Evolutionary conservation across 2,888 invertebrate genomes (phyloP), one percentile per base, ranked within the genome.

Genomic region (Coecobrya sp.): DNA sequence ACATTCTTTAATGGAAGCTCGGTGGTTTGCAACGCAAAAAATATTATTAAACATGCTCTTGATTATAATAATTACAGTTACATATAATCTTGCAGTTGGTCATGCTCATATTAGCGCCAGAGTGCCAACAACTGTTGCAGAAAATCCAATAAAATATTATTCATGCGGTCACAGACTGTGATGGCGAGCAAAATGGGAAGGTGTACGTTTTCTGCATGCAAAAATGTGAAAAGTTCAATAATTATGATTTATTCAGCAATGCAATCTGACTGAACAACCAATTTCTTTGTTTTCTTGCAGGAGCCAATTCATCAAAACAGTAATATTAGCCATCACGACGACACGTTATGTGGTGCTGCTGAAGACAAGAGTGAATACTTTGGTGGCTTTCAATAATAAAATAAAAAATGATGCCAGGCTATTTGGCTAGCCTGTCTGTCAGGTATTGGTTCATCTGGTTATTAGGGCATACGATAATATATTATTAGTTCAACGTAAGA

Each of bases 361-460:
- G 45, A 76, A 76, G 49, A 25, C 22, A 76, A 76, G 76, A 76
- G 76, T 76, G 49, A 25, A 22, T 76, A 30, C 19, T 30, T 30
- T 8, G 5, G 10, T 70, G 10, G 16, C 10, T 36, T 0, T 13
- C 13, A 45, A 25, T 76, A 49, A 25, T 11, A 19, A 19, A 1
- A 42, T n/a, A n/a, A 42, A 22, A 49, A 79, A 52, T 42, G 22
- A 11, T 79, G 79, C 79, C 25, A 79, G 49, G 79, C 27, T 52
- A 27, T 27, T 52, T 52, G 49, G 52, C 52, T 27, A 52, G 10
- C 76, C n/a, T 25, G 25, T 22, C 62, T 45, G 76, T 45, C 76
- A 76, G 45, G 76, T 52, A 79, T 79, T 79, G 79, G 52, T 52
- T 79, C 79, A 79, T 42, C 81, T 81, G 81, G 81, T 81, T 81